Conservation (phyloP, 1,140 invertebrate species). For the Eriosoma lanigerum region DNA sequence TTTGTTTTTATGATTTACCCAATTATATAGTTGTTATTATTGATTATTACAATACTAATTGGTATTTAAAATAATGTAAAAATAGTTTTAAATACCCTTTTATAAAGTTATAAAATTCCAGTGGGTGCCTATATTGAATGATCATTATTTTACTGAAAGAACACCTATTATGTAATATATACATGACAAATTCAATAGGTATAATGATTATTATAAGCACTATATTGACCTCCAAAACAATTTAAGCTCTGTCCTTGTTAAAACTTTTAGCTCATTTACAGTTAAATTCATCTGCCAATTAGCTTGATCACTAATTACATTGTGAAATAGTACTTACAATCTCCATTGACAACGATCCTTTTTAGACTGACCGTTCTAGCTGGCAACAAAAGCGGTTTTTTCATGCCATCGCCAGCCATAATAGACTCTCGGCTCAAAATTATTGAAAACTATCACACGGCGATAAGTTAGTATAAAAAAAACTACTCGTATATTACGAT, state of each 20-base stretch:
- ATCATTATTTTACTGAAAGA: not conserved
- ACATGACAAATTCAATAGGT: not conserved
- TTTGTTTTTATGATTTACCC: not conserved
- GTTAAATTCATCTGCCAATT: conserved; percentile 4
- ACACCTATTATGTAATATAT: not conserved
- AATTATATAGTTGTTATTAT: not conserved
- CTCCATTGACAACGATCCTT: conserved; percentile 28
- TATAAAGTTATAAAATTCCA: too few species aligned
- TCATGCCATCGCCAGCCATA: conserved; percentile 35
- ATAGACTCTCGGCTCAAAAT: not conserved
- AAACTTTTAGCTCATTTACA: conserved; percentile 1
- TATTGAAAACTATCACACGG: not conserved
- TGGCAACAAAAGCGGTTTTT: conserved; percentile 54
- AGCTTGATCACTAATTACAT: not conserved
- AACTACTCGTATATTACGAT: not conserved
- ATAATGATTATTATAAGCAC: not conserved
- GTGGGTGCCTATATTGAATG: not conserved
- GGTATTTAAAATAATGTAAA: not conserved
- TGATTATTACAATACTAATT: not conserved
- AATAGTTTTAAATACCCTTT: not conserved
- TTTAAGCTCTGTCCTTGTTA: conserved; percentile 9
- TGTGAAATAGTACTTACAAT: not conserved
- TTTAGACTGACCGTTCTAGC: conserved; percentile 60
- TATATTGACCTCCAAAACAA: conserved; percentile 9
- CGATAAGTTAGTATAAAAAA: not conserved